A percentile compares a stretch with the other conserved stretches of the same genome.
These are phyloP conservation scores for Drosophila nigrodunni DNA, from an alignment of 1,140 invertebrate species.

Conservation along the genomic window DNA sequence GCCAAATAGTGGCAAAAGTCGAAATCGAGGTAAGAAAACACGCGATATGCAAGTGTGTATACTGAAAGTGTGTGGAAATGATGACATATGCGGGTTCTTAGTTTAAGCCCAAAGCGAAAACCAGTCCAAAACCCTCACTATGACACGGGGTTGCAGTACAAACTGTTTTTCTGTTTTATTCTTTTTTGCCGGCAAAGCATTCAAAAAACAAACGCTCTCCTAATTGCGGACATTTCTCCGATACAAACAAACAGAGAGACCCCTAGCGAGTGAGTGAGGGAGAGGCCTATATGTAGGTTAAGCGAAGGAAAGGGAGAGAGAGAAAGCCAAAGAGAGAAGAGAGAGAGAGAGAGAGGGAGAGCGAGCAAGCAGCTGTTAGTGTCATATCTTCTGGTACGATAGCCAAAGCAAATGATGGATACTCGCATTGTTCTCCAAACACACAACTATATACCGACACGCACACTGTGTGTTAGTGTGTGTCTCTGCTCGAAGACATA, in stretches of 20 bases:
- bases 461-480: neutral
- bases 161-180: neutral
- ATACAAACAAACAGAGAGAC: slow-evolving; percentile 15
- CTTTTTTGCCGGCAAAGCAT: slow-evolving; percentile 13
- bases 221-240: slow-evolving; percentile 37
- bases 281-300: neutral
- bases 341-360: neutral
- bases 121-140: slow-evolving; percentile 13
- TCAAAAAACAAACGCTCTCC: slow-evolving; percentile 11
- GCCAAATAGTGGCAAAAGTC: neutral
- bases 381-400: slow-evolving; percentile 12
- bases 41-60: slow-evolving; percentile 20
- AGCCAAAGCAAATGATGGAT: slow-evolving; percentile 38
- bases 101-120: slow-evolving; percentile 15
- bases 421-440: slow-evolving; percentile 7
- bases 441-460: neutral
- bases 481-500: slow-evolving; percentile 7
- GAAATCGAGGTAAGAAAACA: slow-evolving; percentile 6
- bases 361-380: slow-evolving; percentile 17
- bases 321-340: neutral
- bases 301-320: neutral
- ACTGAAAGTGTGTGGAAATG: neutral
- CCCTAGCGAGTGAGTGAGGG: neutral
- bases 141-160: slow-evolving; percentile 21
- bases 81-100: slow-evolving; percentile 5